phyloP scores from a whole-genome alignment of 2,797 vertebrate genomes.

The Rhabdomys pumilio region DNA sequence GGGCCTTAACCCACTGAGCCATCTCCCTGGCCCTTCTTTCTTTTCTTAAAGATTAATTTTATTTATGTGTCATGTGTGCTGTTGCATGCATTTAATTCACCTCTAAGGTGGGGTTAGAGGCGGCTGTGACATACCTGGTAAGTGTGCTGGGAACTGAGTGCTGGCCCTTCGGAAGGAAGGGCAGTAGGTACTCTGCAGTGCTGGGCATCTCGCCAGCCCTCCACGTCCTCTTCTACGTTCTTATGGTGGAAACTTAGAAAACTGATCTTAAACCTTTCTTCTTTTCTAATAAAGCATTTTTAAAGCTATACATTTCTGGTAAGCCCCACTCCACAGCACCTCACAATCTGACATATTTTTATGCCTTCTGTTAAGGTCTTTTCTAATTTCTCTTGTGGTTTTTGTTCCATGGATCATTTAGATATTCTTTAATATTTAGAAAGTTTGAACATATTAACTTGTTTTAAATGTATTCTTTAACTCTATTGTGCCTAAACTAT shows the following conservation, averaged over 20 bases:
- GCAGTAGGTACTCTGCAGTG: accelerated
- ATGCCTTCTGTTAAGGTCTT: slow-evolving; percentile 41
- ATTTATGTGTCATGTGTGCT: not conserved
- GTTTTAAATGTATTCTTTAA: slow-evolving; percentile 51
- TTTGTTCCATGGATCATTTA: slow-evolving; percentile 12
- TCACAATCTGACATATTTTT: slow-evolving; percentile 62
- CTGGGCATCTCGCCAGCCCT: not conserved
- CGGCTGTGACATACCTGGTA: not conserved
- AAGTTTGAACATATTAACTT: slow-evolving; percentile 48
- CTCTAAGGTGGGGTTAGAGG: not conserved
- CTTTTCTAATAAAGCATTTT: slow-evolving; percentile 52
- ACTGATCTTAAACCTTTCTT: slow-evolving; percentile 19
- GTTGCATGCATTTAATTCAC: not conserved
- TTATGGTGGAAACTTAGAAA: slow-evolving; percentile 41
- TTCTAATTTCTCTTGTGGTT: slow-evolving; percentile 54
- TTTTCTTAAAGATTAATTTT: not conserved
- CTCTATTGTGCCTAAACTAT: slow-evolving; percentile 56
- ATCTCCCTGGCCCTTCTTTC: not conserved
- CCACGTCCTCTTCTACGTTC: not conserved
- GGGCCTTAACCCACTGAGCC: no score
- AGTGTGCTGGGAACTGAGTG: not conserved
- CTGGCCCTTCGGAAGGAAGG: not conserved
- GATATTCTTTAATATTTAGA: slow-evolving; percentile 40
- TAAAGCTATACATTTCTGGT: not conserved
- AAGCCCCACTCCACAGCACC: not conserved